phyloP scores from a whole-genome alignment of 1,140 invertebrate genomes.

The Tetramorium parvispinum region DNA sequence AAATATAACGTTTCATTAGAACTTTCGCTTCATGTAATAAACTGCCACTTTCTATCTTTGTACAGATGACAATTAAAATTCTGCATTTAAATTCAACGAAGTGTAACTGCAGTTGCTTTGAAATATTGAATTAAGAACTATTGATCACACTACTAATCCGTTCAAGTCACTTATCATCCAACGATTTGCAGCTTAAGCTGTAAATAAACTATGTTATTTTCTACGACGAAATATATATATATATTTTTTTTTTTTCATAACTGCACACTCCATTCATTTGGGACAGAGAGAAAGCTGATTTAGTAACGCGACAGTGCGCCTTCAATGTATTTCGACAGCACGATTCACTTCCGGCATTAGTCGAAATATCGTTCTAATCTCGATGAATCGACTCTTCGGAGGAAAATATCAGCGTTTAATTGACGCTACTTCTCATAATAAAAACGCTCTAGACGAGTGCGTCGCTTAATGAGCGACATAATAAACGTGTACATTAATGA shows the following conservation, averaged over 20 bases:
- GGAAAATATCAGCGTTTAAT: conserved; percentile 17
- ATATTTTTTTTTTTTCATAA: neutral
- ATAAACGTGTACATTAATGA: conserved; percentile 50
- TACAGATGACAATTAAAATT: conserved; percentile 7
- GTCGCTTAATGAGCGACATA: conserved; percentile 31
- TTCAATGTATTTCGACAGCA: conserved; percentile 38
- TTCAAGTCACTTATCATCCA: neutral
- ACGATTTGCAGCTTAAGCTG: neutral
- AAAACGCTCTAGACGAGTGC: neutral
- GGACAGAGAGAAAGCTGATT: conserved; percentile 58
- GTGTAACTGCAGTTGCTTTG: neutral
- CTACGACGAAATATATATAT: conserved; percentile 12
- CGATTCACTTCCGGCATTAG: conserved; percentile 44
- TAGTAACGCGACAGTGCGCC: conserved; percentile 17
- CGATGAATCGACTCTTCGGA: neutral
- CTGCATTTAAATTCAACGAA: neutral
- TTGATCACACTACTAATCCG: neutral
- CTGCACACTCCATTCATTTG: conserved; percentile 9
- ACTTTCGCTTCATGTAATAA: neutral
- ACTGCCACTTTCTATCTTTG: neutral
- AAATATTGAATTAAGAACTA: neutral
- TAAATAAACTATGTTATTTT: neutral
- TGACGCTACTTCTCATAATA: neutral
- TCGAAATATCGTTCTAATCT: conserved; percentile 20
- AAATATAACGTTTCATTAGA: neutral